Evolutionary conservation across 2,797 vertebrate species (phyloP), one percentile per base, ranked within the genome.

Genomic region (Hydrophis major): DNA sequence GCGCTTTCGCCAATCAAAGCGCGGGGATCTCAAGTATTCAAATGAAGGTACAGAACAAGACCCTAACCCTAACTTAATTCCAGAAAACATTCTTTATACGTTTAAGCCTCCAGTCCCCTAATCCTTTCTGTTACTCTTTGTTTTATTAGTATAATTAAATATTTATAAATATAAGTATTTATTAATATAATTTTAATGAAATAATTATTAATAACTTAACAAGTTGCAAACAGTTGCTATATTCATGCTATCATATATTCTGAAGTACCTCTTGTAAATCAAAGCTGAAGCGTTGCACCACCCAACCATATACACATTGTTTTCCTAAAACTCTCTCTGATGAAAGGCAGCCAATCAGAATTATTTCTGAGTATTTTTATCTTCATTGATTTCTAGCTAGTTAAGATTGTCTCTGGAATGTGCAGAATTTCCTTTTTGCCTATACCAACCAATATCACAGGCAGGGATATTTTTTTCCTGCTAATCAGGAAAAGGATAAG

Each of bases 341-440:
- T 86, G 50, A 92, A 61, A 25, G 55, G 63, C 53, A 88, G 74
- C 22, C n/a, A 86, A 11, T 63, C 22, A 5, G 14, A 27, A 86
- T 90, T 50, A 55, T 89, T 56, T 86, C 47, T 13, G 22, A 63
- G 59, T 78, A 42, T 86, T 60, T 63, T 47, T 56, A 63, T 18
- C 47, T 55, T n/a, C 89, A 66, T 92, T 90, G 59, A 92, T 90
- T 90, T 92, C n/a, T n/a, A 55, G 14, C n/a, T 50, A 55, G 28
- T 59, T 92, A 87, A 87, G 87, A 92, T n/a, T 22, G 63, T 88
- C 56, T 92, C 27, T 63, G 47, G 92, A 90, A 92, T 89, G 88
- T 57, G 18, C 59, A 86, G 57, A 86, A 90, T 90, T 90, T 92
- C 74, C 88, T 92, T 42, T 74, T 16, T 16, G 5, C 47, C 12